Conservation (phyloP, 1,140 invertebrate genomes). For the Ceratina japonica region DNA sequence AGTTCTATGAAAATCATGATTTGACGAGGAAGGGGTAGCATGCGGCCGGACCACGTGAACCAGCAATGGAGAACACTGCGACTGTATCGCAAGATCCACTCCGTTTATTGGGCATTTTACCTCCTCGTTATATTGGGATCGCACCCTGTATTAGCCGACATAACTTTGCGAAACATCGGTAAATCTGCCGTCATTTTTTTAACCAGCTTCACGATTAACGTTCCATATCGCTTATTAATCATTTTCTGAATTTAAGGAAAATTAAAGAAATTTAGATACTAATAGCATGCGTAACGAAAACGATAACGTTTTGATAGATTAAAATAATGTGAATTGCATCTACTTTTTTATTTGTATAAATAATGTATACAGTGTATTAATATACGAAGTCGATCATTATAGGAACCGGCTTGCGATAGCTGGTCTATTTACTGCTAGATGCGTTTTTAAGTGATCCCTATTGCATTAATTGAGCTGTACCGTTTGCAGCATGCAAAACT, state of each 20-base stretch:
- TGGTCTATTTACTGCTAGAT: constrained; percentile 13
- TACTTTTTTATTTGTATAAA: background rate
- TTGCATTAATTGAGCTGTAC: constrained; percentile 56
- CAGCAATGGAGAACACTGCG: constrained; percentile 48
- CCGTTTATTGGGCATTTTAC: constrained; percentile 13
- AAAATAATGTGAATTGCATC: background rate
- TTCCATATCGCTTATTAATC: no score
- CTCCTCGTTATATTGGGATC: background rate
- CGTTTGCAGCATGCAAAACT: constrained; percentile 50
- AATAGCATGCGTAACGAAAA: no score
- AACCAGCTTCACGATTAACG: background rate
- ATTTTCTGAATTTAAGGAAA: background rate
- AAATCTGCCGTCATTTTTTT: background rate
- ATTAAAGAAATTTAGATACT: no score
- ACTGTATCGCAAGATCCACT: constrained; percentile 27
- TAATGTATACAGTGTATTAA: background rate
- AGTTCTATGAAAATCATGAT: constrained; percentile 48
- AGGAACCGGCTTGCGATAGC: background rate
- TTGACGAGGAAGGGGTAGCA: constrained; percentile 49
- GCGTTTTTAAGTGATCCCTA: constrained; percentile 57
- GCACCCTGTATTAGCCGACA: background rate
- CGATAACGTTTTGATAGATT: background rate
- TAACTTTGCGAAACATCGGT: constrained; percentile 34
- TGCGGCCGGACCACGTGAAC: constrained; percentile 36
- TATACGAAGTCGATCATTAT: background rate